These are phyloP conservation scores for Tryphoninae sp. DNA, from an alignment of 2,888 invertebrate genomes.

Conservation along the genomic window DNA sequence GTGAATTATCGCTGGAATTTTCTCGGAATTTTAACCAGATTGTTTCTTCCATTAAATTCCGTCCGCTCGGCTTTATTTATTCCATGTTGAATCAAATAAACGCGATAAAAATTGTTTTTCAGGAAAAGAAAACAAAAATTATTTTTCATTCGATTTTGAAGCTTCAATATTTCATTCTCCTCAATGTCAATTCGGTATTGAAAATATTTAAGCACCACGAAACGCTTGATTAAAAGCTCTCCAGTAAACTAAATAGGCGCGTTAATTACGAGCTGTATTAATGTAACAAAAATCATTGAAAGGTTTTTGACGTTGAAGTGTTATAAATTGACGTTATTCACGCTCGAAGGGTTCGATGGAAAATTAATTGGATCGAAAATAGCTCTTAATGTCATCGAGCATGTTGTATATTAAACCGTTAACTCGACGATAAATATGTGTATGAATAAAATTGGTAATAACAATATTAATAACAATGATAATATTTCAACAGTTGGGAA, in stretches of 20 bases:
- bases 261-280: background rate
- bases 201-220: too few relatives aligned
- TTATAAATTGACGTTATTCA: conserved; percentile 28
- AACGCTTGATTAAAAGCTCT: too few relatives aligned
- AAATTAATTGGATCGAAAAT: conserved; percentile 50
- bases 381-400: conserved; percentile 37
- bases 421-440: background rate
- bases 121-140: too few relatives aligned
- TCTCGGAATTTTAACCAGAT: background rate
- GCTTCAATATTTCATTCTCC: too few relatives aligned
- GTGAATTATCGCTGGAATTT: background rate
- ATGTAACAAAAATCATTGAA: conserved; percentile 10
- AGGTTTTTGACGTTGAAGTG: conserved; percentile 21
- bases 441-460: background rate
- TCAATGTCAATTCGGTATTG: too few relatives aligned
- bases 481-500: conserved; percentile 5
- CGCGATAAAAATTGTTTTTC: background rate
- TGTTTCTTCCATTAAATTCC: background rate
- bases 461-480: too few relatives aligned
- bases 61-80: too few relatives aligned
- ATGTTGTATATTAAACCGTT: background rate
- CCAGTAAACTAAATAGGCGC: too few relatives aligned
- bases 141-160: too few relatives aligned
- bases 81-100: too few relatives aligned
- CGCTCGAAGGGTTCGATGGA: conserved; percentile 32